These are phyloP conservation scores for Panorpa germanica DNA, from an alignment of 2,888 invertebrate species.

Conservation along the genomic window DNA sequence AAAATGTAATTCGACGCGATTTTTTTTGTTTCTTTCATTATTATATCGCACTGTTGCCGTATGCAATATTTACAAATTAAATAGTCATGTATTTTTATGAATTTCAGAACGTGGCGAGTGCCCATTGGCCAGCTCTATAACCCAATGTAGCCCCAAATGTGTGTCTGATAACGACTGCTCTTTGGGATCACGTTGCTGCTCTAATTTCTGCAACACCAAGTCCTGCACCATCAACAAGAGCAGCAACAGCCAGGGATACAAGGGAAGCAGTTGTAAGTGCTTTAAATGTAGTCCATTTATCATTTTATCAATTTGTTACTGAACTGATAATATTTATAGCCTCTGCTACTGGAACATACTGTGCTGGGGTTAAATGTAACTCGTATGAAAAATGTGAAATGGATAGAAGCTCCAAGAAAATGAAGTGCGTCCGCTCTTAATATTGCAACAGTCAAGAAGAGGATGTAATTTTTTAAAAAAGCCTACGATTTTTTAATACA, in stretches of 20 bases:
- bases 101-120: conserved; percentile 29
- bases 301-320: conserved; percentile 9
- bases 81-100: no score
- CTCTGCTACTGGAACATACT: conserved; percentile 34
- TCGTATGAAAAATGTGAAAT: conserved; percentile 45
- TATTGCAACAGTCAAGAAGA: no score
- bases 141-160: conserved; percentile 48
- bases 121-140: conserved; percentile 42
- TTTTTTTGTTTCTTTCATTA: no score
- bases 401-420: conserved; percentile 41
- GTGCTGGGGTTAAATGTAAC: conserved; percentile 49
- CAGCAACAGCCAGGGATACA: conserved; percentile 20
- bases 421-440: conserved; percentile 41
- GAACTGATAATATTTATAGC: conserved; percentile 16
- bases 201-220: conserved; percentile 47
- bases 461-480: no score
- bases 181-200: conserved; percentile 45
- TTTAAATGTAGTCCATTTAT: conserved; percentile 4
- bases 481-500: no score
- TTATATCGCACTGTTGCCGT: no score
- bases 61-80: no score
- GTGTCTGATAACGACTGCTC: conserved; percentile 43
- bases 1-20: no score
- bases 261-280: conserved; percentile 19
- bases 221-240: conserved; percentile 31